Conservation (phyloP, 2,113 vertebrate genomes). For the Struthidea cinerea region DNA sequence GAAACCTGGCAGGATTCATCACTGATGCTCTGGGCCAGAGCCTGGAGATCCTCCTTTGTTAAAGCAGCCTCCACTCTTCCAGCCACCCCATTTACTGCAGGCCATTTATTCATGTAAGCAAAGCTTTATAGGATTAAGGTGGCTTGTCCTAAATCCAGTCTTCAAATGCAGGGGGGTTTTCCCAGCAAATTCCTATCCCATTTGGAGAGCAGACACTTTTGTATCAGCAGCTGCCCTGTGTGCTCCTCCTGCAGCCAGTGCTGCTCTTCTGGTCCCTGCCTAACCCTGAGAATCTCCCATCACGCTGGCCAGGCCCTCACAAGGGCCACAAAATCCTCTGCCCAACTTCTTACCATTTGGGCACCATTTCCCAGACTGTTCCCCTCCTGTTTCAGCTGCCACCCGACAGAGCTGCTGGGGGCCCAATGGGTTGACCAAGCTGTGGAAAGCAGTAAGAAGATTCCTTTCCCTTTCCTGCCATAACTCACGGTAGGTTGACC, state of each 20-base stretch:
- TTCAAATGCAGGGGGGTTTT: constrained; percentile 3
- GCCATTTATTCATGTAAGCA: background rate
- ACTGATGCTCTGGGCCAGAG: background rate
- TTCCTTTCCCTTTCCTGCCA: background rate
- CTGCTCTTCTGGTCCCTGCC: background rate
- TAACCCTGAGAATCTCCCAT: background rate
- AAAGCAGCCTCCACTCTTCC: background rate
- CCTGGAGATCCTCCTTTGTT: background rate
- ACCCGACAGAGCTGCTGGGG: background rate
- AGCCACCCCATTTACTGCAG: background rate
- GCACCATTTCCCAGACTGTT: background rate
- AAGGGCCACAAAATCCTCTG: background rate
- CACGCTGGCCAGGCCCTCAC: background rate
- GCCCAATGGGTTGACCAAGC: background rate
- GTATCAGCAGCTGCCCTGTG: background rate
- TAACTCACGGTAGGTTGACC: constrained; percentile 77
- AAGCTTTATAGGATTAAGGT: constrained; percentile 19
- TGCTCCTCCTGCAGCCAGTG: background rate
- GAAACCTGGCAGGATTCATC: background rate
- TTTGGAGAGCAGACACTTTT: background rate
- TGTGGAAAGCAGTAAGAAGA: background rate
- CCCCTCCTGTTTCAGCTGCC: background rate
- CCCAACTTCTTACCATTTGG: background rate
- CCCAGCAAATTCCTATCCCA: background rate
- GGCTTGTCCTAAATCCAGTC: constrained; percentile 32